Evolutionary conservation across 2,113 vertebrate genomes (phyloP).

Genomic region (Tonatia bakeri): DNA sequence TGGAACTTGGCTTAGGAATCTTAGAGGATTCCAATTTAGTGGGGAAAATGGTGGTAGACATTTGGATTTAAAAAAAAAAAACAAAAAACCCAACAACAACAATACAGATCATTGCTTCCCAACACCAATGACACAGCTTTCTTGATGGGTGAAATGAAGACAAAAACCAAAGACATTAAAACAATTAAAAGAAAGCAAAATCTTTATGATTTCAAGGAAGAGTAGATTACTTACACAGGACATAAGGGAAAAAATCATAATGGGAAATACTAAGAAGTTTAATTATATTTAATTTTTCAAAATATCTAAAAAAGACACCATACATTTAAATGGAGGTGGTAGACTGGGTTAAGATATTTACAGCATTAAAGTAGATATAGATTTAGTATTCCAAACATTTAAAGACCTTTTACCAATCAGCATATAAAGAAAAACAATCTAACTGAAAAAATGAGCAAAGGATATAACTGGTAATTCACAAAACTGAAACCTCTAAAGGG

Average conservation of each 20-base stretch:
- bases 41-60: neutral
- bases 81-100: neutral
- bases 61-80: neutral
- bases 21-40: neutral
- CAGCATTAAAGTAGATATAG: neutral
- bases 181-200: neutral
- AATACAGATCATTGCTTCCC: neutral
- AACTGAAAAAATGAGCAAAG: neutral
- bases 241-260: neutral
- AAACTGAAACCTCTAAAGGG: neutral
- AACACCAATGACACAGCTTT: neutral
- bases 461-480: neutral
- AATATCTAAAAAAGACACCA: neutral
- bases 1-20: neutral
- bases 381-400: neutral
- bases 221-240: neutral
- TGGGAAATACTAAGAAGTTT: neutral
- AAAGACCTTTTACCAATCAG: neutral
- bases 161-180: neutral
- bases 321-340: neutral
- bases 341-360: neutral
- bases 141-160: neutral
- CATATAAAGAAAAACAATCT: neutral
- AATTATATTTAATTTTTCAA: neutral
- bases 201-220: neutral